These are phyloP conservation scores for Pycnomerus fuliginosus DNA, from an alignment of 2,888 invertebrate species.

Conservation along the genomic window DNA sequence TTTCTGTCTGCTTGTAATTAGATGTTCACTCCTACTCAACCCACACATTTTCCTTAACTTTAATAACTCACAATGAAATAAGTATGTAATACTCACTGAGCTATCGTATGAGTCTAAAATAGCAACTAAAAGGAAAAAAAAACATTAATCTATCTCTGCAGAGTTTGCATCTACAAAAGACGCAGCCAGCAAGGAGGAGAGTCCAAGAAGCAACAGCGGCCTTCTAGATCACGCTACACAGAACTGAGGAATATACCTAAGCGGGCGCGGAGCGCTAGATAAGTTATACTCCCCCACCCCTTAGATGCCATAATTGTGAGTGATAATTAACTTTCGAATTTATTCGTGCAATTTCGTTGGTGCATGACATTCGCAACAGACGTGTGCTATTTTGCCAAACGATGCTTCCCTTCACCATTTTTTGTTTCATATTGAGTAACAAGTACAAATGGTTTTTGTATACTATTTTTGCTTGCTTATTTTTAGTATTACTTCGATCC, in stretches of 20 bases:
- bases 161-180: constrained; percentile 48
- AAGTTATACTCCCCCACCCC: constrained; percentile 19
- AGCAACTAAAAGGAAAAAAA: background rate
- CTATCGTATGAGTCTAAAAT: background rate
- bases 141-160: no score
- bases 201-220: constrained; percentile 35
- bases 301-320: constrained; percentile 12
- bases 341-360: constrained; percentile 13
- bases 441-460: background rate
- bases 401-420: constrained; percentile 2
- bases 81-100: background rate
- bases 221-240: constrained; percentile 45
- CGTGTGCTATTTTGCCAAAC: constrained; percentile 1
- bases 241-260: constrained; percentile 44
- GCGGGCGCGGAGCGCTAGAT: constrained; percentile 33
- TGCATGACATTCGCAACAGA: background rate
- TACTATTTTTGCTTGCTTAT: constrained; percentile 2
- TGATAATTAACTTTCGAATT: constrained; percentile 14
- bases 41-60: no score
- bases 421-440: background rate
- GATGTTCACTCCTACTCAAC: no score
- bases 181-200: constrained; percentile 37
- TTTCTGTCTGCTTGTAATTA: constrained; percentile 20
- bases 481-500: background rate
- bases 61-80: no score